Base-by-base conservation (phyloP, 2,797 vertebrate species). In the Artibeus jamaicensis region DNA sequence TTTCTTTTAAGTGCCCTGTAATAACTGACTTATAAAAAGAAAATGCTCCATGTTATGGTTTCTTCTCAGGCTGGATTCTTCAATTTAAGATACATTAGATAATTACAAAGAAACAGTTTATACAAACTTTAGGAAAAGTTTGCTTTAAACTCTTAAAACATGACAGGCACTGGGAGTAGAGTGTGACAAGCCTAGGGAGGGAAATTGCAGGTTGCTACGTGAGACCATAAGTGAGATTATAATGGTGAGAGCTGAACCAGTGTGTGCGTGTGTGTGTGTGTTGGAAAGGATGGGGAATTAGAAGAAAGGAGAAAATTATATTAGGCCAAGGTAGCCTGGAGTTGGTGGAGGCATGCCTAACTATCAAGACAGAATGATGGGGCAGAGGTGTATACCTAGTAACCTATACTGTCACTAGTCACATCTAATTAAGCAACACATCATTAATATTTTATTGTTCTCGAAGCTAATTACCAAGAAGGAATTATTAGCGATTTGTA, bases 31-130 rank as follows among this genome's bases (percentile, higher is more conserved):
- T 32, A 21, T 2, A 32, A 39, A 44, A 77, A 14, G 19, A 32
- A 86, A 84, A 37, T 1, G 10, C 2, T 5, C 12, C 0, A 0
- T 42, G 26, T 19, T 7, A n/a, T 2, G 3, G 4, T 4, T 62
- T 82, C 8, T n/a, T 21, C 19, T 22, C 34, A 9, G 5, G 11
- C n/a, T 78, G 50, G 77, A 50, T 65, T 73, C 79, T 48, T 44
- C n/a, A 57, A 29, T 7, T 37, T 46, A n/a, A 84, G 29, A 42
- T 55, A 62, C 34, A 5, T 85, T 46, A 42, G 44, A 50, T 67
- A 85, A 55, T n/a, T 65, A 32, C 24, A 8, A 29, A 29, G 65
- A 44, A 62, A 0, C 6, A 32, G 15, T 32, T 55, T 76, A 19
- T 88, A 32, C 3, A 50, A 88, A 57, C 21, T 34, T n/a, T 14